Percentiles rank a stretch among this genome's conserved stretches.
phyloP scores from a whole-genome alignment of 2,113 vertebrate species.

The Ictalurus punctatus region DNA sequence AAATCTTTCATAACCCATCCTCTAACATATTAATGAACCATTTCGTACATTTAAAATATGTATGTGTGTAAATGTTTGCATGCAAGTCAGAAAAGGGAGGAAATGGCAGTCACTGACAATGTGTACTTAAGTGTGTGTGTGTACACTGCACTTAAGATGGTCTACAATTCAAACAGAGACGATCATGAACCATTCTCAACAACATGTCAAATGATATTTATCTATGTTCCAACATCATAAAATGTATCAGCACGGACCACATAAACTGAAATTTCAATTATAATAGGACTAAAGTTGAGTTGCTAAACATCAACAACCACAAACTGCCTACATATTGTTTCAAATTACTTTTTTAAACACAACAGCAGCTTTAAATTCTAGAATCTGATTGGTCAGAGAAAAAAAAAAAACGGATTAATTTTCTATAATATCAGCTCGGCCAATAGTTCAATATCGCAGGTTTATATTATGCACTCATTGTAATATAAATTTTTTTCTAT shows the following conservation, averaged over 20 bases:
- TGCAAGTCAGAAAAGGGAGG: neutral
- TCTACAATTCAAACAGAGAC: neutral
- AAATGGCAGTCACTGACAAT: too few relatives aligned
- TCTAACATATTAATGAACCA: neutral
- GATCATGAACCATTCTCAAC: neutral
- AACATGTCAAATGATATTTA: neutral
- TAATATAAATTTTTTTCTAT: neutral
- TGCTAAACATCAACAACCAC: neutral
- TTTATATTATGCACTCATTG: neutral
- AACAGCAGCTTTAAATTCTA: neutral
- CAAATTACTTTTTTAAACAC: neutral
- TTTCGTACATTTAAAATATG: neutral
- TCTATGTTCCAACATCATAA: neutral
- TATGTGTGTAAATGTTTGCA: neutral
- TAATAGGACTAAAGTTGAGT: conserved; percentile 13
- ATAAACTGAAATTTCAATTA: neutral
- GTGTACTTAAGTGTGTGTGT: too few relatives aligned
- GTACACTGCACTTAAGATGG: neutral
- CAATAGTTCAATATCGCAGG: neutral
- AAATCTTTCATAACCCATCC: neutral
- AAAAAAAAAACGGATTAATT: neutral
- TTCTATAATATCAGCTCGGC: neutral
- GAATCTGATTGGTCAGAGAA: neutral
- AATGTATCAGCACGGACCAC: neutral
- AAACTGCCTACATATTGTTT: neutral